A percentile compares a stretch with the other conserved stretches of the same genome.
These are phyloP conservation scores for Antennarius striatus DNA, from an alignment of 2,113 vertebrate genomes.

Conservation along the genomic window DNA sequence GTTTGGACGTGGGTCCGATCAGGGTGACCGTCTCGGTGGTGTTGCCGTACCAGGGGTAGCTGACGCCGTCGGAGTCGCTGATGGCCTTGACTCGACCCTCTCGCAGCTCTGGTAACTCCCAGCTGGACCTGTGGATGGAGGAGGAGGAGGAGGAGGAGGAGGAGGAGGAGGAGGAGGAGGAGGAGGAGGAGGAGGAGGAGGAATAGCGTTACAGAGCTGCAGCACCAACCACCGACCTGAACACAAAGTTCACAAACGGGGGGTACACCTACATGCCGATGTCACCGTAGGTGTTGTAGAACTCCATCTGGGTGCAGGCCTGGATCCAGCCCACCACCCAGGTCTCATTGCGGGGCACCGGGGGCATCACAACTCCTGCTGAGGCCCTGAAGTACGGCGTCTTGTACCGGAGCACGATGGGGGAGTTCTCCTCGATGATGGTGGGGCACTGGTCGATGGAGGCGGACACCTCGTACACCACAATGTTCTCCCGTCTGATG, in stretches of 20 bases:
- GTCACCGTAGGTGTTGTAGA: constrained; percentile 98
- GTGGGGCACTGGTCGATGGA: constrained; percentile 95
- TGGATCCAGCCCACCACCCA: constrained; percentile 99
- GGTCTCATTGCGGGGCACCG: constrained; percentile 93
- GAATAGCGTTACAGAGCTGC: constrained; percentile 1
- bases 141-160: neutral
- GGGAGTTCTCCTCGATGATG: constrained; percentile 96
- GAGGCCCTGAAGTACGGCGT: constrained; percentile 98
- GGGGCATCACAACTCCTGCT: constrained; percentile 93
- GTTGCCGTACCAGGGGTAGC: constrained; percentile 99
- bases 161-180: neutral
- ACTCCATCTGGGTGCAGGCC: constrained; percentile 99
- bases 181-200: constrained; percentile 11
- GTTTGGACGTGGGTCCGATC: constrained; percentile 92
- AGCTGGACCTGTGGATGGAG: constrained; percentile 88
- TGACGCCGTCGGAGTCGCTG: constrained; percentile 97
- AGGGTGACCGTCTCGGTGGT: constrained; percentile 97
- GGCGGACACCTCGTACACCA: constrained; percentile 95
- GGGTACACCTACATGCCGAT: constrained; percentile 88
- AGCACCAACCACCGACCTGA: neutral
- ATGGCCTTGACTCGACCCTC: constrained; percentile 97
- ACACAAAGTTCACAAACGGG: neutral
- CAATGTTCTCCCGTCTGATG: constrained; percentile 95
- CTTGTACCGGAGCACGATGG: constrained; percentile 97
- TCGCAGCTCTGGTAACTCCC: constrained; percentile 95